Evolutionary conservation across 2,888 invertebrate species (phyloP), one percentile per base, ranked within the genome.

Genomic region (Drosophila flavopinicola): DNA sequence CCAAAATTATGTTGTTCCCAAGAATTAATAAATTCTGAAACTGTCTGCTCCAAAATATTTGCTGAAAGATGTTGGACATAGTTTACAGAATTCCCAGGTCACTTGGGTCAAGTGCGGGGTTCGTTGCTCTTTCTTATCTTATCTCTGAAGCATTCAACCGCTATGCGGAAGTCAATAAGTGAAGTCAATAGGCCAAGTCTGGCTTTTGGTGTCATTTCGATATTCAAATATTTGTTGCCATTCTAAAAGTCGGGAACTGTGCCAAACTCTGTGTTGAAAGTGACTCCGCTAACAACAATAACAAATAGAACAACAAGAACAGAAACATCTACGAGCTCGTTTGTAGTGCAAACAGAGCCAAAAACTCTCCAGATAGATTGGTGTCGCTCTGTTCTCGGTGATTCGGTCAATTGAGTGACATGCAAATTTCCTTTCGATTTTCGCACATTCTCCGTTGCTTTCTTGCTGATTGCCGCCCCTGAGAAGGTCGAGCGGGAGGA

Each of bases 341-440:
- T 80, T 80, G 66, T 66, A 70, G 78, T 63, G 73, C 73, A 82
- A 85, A 85, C 75, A 82, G 47, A 65, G 11, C 39, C 60, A 42
- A 49, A 72, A 71, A 45, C 61, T 41, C 72, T 65, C 24, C 41
- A 63, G 64, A 74, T 63, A 52, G 59, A 70, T 70, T 64, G 69
- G 38, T 66, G 78, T 54, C 69, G 56, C 60, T 56, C 57, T 61
- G 61, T 70, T 74, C 70, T 70, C 52, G 38, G 37, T 58, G 67
- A 67, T 70, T 67, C 59, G 49, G 47, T 61, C 74, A 56, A 80
- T 66, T 75, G 75, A 82, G 85, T 83, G 82, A 85, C 84, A 83
- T 83, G 82, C 85, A 83, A 70, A 83, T 83, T 83, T 83, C 79
- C 84, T 79, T 85, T 83, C 74, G 74, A 73, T 80, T 82, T 79